Evolutionary conservation across 2,113 vertebrate species (phyloP).

Genomic region (Lagopus muta): DNA sequence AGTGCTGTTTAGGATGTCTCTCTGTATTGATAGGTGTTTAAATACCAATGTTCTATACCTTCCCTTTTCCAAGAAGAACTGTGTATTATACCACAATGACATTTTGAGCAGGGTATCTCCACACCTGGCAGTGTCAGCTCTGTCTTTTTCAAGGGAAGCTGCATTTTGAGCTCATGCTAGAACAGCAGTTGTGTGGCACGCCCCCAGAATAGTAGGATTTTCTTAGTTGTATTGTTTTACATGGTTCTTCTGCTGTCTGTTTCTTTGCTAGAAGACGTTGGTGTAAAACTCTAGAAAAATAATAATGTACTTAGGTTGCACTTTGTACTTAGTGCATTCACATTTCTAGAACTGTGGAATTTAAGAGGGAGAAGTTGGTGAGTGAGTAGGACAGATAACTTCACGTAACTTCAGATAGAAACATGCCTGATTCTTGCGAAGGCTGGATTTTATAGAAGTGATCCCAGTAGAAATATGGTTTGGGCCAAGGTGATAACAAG

Average conservation of each 20-base stretch:
- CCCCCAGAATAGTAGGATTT: rapidly evolving
- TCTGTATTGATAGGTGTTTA: not conserved
- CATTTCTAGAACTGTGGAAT: not conserved
- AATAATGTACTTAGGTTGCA: not conserved
- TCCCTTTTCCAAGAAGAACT: not conserved
- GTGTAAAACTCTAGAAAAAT: not conserved
- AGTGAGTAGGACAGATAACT: not conserved
- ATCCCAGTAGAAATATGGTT: not conserved
- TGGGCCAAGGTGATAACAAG: not conserved
- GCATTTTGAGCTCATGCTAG: not conserved
- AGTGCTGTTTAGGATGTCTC: not conserved
- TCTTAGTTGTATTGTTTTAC: not conserved
- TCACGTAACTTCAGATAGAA: not conserved
- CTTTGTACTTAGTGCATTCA: not conserved
- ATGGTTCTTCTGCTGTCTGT: not conserved
- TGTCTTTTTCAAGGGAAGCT: not conserved
- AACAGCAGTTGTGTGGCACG: not conserved
- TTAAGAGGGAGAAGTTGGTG: not conserved
- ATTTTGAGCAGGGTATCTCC: not conserved
- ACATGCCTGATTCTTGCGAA: not conserved
- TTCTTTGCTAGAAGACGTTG: not conserved
- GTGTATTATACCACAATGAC: not conserved
- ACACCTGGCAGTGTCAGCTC: not conserved
- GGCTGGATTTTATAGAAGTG: not conserved
- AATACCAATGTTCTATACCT: not conserved